A percentile compares a stretch with the other conserved stretches of the same genome.
phyloP scores from a whole-genome alignment of 1,140 invertebrate genomes.

The Leptoteleia sp. region DNA sequence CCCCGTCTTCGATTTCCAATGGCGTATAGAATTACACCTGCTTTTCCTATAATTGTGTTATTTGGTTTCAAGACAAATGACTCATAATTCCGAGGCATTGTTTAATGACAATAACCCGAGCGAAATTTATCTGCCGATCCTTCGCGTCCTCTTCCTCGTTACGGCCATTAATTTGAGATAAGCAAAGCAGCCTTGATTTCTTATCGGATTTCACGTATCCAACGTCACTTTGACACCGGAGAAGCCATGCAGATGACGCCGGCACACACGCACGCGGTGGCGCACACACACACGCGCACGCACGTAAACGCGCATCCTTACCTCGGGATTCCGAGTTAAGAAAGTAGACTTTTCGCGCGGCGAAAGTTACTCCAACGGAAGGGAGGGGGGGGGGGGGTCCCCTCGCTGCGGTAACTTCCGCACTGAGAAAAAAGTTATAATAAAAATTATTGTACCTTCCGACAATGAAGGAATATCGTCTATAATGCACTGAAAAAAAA shows the following conservation, averaged over 20 bases:
- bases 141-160: conserved; percentile 27
- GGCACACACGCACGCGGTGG: background rate
- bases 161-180: conserved; percentile 52
- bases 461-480: too few relatives aligned
- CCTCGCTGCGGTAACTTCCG: conserved; percentile 19
- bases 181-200: conserved; percentile 49
- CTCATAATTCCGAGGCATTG: conserved; percentile 37
- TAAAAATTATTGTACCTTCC: too few relatives aligned
- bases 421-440: too few relatives aligned
- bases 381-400: conserved; percentile 1
- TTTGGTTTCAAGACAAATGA: conserved; percentile 35
- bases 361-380: conserved; percentile 54
- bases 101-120: conserved; percentile 45
- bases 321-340: conserved; percentile 16
- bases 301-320: conserved; percentile 4
- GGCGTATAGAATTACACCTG: conserved; percentile 27
- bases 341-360: conserved; percentile 41
- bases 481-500: too few relatives aligned
- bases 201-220: conserved; percentile 55
- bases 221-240: conserved; percentile 51
- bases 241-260: conserved; percentile 55
- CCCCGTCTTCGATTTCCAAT: conserved; percentile 34
- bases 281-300: background rate
- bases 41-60: conserved; percentile 34
- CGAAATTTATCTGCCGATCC: conserved; percentile 34